phyloP scores from a whole-genome alignment of 2,888 invertebrate genomes.

The Lithophane ornitopus region DNA sequence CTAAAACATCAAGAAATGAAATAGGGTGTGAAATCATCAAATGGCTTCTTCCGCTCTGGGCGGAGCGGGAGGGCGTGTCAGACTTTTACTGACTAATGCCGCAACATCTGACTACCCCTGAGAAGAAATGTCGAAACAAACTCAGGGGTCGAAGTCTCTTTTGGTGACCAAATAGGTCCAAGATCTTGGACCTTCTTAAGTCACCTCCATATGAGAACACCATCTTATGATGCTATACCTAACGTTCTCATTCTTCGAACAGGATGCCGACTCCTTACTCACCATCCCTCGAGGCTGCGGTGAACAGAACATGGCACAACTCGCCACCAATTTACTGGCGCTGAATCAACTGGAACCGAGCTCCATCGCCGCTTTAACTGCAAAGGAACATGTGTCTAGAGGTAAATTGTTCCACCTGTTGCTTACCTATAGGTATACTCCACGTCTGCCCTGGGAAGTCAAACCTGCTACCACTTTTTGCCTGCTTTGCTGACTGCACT shows the following conservation, averaged over 20 bases:
- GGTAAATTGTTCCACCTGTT: conserved; percentile 72
- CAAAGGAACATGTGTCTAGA: conserved; percentile 87
- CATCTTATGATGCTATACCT: neutral
- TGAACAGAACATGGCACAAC: conserved; percentile 95
- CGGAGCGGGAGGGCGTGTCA: too few relatives aligned
- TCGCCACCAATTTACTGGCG: conserved; percentile 94
- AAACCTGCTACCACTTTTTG: too few relatives aligned
- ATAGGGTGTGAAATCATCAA: too few relatives aligned
- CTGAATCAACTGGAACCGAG: conserved; percentile 90
- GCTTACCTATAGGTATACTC: too few relatives aligned
- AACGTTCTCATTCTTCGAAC: conserved; percentile 56
- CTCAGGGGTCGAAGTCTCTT: too few relatives aligned
- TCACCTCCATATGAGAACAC: neutral
- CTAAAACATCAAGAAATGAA: neutral
- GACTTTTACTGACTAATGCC: too few relatives aligned
- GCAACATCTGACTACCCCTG: too few relatives aligned
- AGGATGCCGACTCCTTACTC: conserved; percentile 93
- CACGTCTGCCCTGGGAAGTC: neutral
- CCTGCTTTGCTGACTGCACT: too few relatives aligned
- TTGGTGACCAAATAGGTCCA: too few relatives aligned
- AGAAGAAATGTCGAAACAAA: too few relatives aligned
- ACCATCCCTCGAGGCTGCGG: conserved; percentile 94
- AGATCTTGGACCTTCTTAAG: neutral
- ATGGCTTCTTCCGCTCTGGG: too few relatives aligned
- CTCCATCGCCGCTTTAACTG: conserved; percentile 75